Evolutionary conservation across 2,797 vertebrate genomes (phyloP).

Genomic region (Tangara arthus): DNA sequence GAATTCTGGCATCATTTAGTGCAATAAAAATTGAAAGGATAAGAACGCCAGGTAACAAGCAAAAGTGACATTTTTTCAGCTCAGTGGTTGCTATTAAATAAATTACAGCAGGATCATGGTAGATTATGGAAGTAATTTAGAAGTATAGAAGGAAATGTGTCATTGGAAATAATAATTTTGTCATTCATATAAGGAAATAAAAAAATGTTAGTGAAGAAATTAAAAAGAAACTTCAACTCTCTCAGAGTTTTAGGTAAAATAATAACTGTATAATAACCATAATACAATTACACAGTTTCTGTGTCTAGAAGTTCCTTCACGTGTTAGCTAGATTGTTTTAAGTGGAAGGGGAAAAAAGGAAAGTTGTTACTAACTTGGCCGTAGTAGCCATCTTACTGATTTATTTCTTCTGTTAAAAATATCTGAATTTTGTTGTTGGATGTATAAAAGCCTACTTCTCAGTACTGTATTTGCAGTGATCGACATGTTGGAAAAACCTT

Average conservation of each 20-base stretch:
- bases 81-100: background rate
- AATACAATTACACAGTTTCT: background rate
- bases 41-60: background rate
- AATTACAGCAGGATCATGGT: background rate
- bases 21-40: background rate
- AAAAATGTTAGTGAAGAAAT: conserved; percentile 16
- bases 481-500: conserved; percentile 91
- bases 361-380: background rate
- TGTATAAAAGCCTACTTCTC: background rate
- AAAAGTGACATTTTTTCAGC: background rate
- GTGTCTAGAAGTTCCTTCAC: background rate
- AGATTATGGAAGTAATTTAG: background rate
- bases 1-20: background rate
- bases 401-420: background rate
- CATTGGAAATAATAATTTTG: background rate
- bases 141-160: background rate
- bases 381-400: background rate
- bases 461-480: conserved; percentile 75
- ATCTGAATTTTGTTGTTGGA: background rate
- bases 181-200: conserved; percentile 5
- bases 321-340: background rate
- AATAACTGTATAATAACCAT: background rate
- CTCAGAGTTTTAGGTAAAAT: background rate
- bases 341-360: background rate
- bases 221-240: background rate